phyloP scores from a whole-genome alignment of 2,888 invertebrate species.

The Andrena trimmerana region DNA sequence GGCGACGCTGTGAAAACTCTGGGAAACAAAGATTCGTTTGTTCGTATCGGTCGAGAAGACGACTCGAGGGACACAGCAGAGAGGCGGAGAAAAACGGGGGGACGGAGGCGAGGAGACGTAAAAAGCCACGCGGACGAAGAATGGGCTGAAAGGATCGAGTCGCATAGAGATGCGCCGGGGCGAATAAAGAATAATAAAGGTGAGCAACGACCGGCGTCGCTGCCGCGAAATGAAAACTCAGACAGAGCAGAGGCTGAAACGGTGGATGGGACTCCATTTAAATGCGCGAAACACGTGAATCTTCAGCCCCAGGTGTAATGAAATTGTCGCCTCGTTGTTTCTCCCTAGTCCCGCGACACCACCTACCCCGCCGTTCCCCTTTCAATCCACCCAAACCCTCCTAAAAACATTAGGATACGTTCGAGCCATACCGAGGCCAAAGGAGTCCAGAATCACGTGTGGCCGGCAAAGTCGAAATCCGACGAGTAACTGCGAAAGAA shows the following conservation, averaged over 20 bases:
- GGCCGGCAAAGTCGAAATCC: too few species aligned
- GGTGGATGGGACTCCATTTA: constrained; percentile 22
- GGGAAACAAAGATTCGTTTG: constrained; percentile 53
- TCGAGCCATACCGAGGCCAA: too few species aligned
- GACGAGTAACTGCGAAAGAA: too few species aligned
- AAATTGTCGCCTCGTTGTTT: not conserved
- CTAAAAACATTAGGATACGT: too few species aligned
- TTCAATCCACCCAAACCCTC: too few species aligned
- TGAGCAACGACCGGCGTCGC: constrained; percentile 35
- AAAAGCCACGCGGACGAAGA: constrained; percentile 52
- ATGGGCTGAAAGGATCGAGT: constrained; percentile 46
- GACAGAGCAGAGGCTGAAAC: constrained; percentile 3
- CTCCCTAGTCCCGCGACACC: not conserved
- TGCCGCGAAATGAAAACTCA: constrained; percentile 49
- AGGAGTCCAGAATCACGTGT: too few species aligned
- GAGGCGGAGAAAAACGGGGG: not conserved
- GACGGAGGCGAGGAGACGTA: constrained; percentile 21
- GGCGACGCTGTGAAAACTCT: constrained; percentile 3
- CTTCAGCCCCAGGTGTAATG: not conserved
- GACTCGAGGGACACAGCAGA: not conserved
- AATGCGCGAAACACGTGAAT: constrained; percentile 12
- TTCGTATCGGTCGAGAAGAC: constrained; percentile 35
- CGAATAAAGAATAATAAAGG: constrained; percentile 58
- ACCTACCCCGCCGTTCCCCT: too few species aligned
- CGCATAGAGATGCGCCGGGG: constrained; percentile 43